Conservation (phyloP, 2,888 invertebrate genomes). For the Drosophila nr. perissopoda region DNA sequence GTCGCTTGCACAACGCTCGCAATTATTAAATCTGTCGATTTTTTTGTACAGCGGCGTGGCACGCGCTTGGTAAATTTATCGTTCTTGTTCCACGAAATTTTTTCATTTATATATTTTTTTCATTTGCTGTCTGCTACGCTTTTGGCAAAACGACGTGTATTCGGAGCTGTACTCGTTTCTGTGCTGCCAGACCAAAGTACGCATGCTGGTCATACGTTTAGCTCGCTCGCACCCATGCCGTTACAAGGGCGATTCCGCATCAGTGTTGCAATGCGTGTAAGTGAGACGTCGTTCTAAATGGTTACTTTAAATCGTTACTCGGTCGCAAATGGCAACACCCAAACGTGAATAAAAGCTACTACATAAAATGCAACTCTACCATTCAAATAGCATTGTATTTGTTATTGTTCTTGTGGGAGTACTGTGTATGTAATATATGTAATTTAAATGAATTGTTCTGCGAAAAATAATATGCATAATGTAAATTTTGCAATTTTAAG, state of each 20-base stretch:
- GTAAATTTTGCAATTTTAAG: not conserved
- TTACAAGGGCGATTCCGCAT: slow-evolving; percentile 40
- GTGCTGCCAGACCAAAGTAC: slow-evolving; percentile 75
- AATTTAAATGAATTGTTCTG: not conserved
- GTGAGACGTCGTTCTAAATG: slow-evolving; percentile 52
- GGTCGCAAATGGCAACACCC: slow-evolving; percentile 47
- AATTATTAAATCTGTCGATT: slow-evolving; percentile 47
- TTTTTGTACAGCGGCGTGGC: slow-evolving; percentile 70
- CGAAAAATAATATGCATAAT: not conserved
- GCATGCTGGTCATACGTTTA: slow-evolving; percentile 40
- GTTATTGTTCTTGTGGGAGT: slow-evolving; percentile 38
- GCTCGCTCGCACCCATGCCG: slow-evolving; percentile 48
- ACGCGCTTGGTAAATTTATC: slow-evolving; percentile 58
- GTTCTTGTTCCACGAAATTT: slow-evolving; percentile 69
- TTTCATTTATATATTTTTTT: slow-evolving; percentile 75
- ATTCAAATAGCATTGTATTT: slow-evolving; percentile 33
- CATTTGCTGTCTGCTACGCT: slow-evolving; percentile 73
- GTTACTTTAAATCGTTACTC: slow-evolving; percentile 58
- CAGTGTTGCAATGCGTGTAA: slow-evolving; percentile 60
- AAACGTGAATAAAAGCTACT: slow-evolving; percentile 46
- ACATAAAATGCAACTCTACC: slow-evolving; percentile 58
- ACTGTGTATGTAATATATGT: not conserved
- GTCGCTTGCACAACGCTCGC: slow-evolving; percentile 48
- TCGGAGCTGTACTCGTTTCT: slow-evolving; percentile 78
- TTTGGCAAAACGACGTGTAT: slow-evolving; percentile 81